Conservation (phyloP, 2,113 vertebrate species). For the Nyctereutes procyonoides region DNA sequence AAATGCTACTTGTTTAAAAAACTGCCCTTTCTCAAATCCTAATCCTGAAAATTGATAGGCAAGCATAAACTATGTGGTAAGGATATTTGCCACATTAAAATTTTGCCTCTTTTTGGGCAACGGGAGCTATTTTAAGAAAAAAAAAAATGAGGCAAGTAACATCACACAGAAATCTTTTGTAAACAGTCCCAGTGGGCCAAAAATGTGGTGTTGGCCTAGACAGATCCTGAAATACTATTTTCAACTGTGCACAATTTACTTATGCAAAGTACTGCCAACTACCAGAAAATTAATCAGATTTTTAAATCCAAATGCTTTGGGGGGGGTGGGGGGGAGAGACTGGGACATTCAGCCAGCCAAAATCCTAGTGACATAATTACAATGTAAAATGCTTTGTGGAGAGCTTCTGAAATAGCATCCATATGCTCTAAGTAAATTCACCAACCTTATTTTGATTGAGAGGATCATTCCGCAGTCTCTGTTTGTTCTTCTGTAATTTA, state of each 20-base stretch:
- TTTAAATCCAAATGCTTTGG: neutral
- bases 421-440: constrained; percentile 53
- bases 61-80: neutral
- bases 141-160: neutral
- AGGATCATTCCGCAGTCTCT: constrained; percentile 91
- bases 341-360: neutral
- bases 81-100: constrained; percentile 18
- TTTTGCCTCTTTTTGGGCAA: neutral
- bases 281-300: constrained; percentile 5
- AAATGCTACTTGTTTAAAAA: neutral
- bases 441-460: constrained; percentile 91
- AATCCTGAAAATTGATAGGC: neutral
- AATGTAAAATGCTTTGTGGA: neutral
- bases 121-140: neutral
- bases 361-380: neutral
- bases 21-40: constrained; percentile 34
- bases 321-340: neutral
- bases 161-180: constrained; percentile 22
- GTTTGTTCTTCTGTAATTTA: constrained; percentile 94
- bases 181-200: neutral
- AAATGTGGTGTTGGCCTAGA: neutral
- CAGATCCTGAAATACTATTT: neutral
- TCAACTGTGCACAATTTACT: neutral
- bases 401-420: neutral
- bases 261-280: neutral